Conservation (phyloP, 2,888 invertebrate genomes). For the Imbricaverruca yamaguchii region DNA sequence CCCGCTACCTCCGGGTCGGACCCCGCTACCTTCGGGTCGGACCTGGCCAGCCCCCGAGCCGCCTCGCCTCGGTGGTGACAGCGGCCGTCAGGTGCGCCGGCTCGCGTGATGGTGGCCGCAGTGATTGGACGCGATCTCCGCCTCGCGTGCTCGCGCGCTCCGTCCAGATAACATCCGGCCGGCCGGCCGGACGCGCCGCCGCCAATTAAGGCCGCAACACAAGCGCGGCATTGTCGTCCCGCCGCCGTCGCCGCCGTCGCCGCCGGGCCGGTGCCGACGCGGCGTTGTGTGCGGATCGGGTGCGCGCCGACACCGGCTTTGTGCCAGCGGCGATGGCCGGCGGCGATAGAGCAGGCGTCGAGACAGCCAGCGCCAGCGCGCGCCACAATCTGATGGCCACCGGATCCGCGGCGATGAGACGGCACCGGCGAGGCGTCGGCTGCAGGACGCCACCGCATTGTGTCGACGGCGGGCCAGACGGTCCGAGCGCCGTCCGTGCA, state of each 20-base stretch:
- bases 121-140: neutral
- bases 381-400: neutral
- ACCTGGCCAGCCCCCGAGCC: too few species aligned
- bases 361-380: neutral
- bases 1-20: too few species aligned
- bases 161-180: neutral
- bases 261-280: neutral
- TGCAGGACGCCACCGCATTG: too few species aligned
- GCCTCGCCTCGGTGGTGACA: too few species aligned
- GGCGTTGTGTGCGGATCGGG: neutral
- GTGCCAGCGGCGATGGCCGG: neutral
- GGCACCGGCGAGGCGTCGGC: too few species aligned
- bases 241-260: neutral
- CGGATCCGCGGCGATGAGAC: neutral
- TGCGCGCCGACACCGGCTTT: neutral
- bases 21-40: too few species aligned
- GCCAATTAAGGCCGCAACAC: slow-evolving; percentile 17
- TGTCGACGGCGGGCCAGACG: too few species aligned
- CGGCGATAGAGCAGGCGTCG: neutral
- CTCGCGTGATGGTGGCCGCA: neutral
- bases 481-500: too few species aligned
- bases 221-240: neutral
- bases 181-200: neutral
- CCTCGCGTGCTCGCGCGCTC: neutral
- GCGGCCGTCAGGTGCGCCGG: too few species aligned